phyloP scores from a whole-genome alignment of 2,797 vertebrate genomes.

The Hoplostethus atlanticus region DNA sequence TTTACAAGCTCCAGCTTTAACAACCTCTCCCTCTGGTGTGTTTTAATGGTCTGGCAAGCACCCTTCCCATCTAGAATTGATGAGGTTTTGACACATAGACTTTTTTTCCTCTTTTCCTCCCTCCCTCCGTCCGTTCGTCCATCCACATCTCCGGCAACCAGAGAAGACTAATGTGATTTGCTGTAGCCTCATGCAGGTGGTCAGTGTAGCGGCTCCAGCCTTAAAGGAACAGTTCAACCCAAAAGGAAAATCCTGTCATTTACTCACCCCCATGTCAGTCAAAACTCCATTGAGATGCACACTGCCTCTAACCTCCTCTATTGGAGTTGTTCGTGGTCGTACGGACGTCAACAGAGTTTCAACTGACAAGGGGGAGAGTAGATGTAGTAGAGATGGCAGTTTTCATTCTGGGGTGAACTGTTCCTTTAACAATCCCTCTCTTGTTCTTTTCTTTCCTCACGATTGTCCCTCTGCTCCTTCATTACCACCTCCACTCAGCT shows the following conservation, averaged over 20 bases:
- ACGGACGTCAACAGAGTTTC: too few species aligned
- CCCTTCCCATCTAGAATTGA: neutral
- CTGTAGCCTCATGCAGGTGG: neutral
- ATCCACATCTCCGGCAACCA: neutral
- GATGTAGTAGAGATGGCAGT: too few species aligned
- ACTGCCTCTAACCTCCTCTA: too few species aligned
- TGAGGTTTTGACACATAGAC: conserved; percentile 15
- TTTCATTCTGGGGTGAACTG: neutral
- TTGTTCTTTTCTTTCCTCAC: neutral
- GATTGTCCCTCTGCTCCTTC: conserved; percentile 5
- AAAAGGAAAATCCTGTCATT: neutral
- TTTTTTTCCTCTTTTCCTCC: neutral
- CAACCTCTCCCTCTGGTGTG: neutral
- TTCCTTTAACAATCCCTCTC: neutral
- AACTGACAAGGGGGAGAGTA: too few species aligned
- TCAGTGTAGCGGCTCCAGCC: neutral
- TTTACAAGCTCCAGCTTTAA: too few species aligned
- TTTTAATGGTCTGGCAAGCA: neutral
- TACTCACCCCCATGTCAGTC: neutral
- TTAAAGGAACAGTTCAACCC: neutral
- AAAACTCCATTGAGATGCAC: neutral
- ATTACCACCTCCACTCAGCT: conserved; percentile 1
- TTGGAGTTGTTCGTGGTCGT: too few species aligned
- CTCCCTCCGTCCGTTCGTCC: neutral
- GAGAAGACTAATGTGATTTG: neutral